Percentiles rank a stretch among this genome's conserved stretches.
Evolutionary conservation across 2,797 vertebrate genomes (phyloP).

Genomic region (Leptoclinus maculatus): DNA sequence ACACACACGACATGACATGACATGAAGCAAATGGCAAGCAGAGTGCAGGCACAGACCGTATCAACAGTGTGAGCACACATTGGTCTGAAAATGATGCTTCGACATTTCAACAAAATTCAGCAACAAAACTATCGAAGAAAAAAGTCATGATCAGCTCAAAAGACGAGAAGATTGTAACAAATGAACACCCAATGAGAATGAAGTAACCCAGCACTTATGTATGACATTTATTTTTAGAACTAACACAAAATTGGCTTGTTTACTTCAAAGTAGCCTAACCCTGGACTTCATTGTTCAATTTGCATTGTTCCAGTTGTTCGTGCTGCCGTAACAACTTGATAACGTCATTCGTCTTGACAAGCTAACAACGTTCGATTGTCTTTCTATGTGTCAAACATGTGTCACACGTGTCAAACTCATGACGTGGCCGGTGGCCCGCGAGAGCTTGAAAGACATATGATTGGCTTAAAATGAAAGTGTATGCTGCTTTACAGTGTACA

Average conservation of each 20-base stretch:
- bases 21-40: constrained; percentile 31
- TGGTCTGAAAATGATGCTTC: background rate
- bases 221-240: too few relatives aligned
- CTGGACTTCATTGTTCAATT: background rate
- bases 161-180: background rate
- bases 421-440: too few relatives aligned
- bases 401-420: too few relatives aligned
- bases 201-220: background rate
- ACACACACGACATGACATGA: constrained; percentile 17
- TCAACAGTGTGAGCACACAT: constrained; percentile 1
- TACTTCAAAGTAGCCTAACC: background rate
- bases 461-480: too few relatives aligned
- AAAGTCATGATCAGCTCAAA: background rate
- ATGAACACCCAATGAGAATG: background rate
- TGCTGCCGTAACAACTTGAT: background rate
- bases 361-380: background rate
- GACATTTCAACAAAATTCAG: background rate
- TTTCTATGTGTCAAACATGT: too few relatives aligned
- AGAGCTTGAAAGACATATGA: too few relatives aligned
- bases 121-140: background rate
- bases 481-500: too few relatives aligned
- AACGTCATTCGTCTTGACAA: too few relatives aligned
- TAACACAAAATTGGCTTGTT: background rate
- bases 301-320: background rate
- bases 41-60: background rate